A percentile compares a stretch with the other conserved stretches of the same genome.
phyloP scores from a whole-genome alignment of 1,140 invertebrate species.

The Aphelinus certus region DNA sequence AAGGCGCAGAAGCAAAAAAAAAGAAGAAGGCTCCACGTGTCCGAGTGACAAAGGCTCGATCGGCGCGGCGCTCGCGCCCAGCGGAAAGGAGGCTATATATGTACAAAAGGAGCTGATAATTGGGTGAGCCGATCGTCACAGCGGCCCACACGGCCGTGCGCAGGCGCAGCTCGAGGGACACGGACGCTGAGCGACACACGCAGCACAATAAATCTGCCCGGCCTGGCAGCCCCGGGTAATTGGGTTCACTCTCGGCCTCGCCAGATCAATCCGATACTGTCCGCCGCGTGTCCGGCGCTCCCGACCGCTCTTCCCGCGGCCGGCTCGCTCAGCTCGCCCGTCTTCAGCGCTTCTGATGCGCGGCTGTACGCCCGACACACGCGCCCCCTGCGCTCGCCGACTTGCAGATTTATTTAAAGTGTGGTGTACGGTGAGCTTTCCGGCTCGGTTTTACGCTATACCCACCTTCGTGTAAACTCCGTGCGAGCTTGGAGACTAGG shows the following conservation, averaged over 20 bases:
- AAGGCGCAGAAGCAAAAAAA: conserved; percentile 1
- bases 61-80: conserved; percentile 26
- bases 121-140: conserved; percentile 59
- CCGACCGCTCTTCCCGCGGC: background rate
- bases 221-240: conserved; percentile 63
- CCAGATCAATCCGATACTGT: conserved; percentile 66
- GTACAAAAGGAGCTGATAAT: conserved; percentile 54
- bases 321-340: too few species aligned
- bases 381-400: too few species aligned
- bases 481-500: too few species aligned
- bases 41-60: conserved; percentile 10
- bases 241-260: conserved; percentile 62
- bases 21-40: background rate
- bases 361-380: too few species aligned
- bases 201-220: conserved; percentile 64
- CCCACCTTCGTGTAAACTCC: too few species aligned
- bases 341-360: too few species aligned
- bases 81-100: conserved; percentile 15
- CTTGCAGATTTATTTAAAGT: too few species aligned
- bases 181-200: conserved; percentile 18
- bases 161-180: conserved; percentile 11
- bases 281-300: conserved; percentile 58
- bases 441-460: too few species aligned
- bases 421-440: too few species aligned
- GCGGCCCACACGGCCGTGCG: conserved; percentile 38